Evolutionary conservation across 1,140 invertebrate species (phyloP).

Genomic region (Aphidius gifuensis): DNA sequence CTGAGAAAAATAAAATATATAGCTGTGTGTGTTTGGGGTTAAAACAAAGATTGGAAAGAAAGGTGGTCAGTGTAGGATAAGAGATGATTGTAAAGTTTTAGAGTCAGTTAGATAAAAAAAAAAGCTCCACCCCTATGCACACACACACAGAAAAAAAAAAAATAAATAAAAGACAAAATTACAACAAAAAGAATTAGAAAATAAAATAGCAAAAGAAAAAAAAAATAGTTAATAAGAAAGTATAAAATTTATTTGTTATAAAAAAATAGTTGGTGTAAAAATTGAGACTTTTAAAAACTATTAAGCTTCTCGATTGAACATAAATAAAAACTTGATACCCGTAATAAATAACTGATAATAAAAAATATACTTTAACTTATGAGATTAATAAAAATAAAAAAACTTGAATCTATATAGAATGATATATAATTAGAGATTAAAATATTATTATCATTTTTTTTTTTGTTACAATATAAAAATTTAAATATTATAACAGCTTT

Average conservation of each 20-base stretch:
- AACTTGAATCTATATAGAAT: too few relatives aligned
- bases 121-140: not conserved
- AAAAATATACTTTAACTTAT: too few relatives aligned
- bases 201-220: too few relatives aligned
- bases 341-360: too few relatives aligned
- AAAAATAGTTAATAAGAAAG: not conserved
- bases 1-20: too few relatives aligned
- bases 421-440: too few relatives aligned
- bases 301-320: too few relatives aligned
- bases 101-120: not conserved
- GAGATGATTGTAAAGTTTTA: slow-evolving; percentile 11
- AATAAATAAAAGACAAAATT: slow-evolving; percentile 1
- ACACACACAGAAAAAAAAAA: not conserved
- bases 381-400: too few relatives aligned
- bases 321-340: too few relatives aligned
- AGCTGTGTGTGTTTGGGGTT: too few relatives aligned
- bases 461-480: too few relatives aligned
- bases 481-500: slow-evolving; percentile 10
- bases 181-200: not conserved
- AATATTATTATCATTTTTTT: too few relatives aligned
- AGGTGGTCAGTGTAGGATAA: not conserved
- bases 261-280: not conserved
- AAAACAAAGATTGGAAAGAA: not conserved
- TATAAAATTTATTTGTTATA: not conserved
- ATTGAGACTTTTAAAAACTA: not conserved